Evolutionary conservation across 2,797 vertebrate species (phyloP).

Genomic region (Smutsia temminckii): DNA sequence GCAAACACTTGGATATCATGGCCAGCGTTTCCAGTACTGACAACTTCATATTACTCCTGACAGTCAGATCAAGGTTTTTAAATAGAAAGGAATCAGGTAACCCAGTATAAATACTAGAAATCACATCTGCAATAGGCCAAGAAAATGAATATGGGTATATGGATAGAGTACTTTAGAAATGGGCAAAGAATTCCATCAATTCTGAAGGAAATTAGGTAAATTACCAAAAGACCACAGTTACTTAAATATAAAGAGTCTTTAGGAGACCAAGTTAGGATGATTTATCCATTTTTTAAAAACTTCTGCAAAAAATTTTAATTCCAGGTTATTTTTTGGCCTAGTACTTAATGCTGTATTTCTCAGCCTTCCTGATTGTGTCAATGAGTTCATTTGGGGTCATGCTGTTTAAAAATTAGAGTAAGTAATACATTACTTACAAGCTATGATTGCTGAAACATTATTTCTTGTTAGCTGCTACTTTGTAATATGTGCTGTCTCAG

Average conservation of each 20-base stretch:
- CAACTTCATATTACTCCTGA: background rate
- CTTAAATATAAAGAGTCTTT: background rate
- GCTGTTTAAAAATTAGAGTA: constrained; percentile 35
- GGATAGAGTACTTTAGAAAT: background rate
- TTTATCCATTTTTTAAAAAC: background rate
- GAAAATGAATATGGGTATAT: background rate
- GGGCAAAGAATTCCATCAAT: background rate
- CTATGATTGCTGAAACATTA: background rate
- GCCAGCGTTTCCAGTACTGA: background rate
- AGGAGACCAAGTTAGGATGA: background rate
- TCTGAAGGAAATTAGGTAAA: background rate
- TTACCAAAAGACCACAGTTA: background rate
- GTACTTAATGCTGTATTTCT: background rate
- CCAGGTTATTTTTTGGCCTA: background rate
- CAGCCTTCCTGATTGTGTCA: background rate
- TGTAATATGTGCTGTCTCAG: background rate
- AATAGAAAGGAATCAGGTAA: background rate
- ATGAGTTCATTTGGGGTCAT: background rate
- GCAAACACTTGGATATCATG: background rate
- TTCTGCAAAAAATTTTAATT: constrained; percentile 44
- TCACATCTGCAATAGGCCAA: background rate
- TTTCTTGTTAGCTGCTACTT: background rate
- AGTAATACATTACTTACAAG: background rate
- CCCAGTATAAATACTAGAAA: background rate
- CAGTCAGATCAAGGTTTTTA: background rate